Evolutionary conservation across 92 coral and sea anemone species (phyloP).

Genomic region (Bergia puertoricense): DNA sequence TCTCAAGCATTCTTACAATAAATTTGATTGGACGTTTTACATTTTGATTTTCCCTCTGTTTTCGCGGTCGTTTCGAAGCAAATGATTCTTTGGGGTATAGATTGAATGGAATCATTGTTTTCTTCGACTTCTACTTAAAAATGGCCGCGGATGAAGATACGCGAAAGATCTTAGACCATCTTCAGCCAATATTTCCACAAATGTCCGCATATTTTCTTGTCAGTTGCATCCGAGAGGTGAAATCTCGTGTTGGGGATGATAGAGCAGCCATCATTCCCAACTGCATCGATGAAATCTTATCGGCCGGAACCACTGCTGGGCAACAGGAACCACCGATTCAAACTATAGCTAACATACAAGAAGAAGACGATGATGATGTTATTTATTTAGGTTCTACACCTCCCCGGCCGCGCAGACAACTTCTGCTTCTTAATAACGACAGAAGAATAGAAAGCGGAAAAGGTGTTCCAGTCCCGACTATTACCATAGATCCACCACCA

Average conservation of each 20-base stretch:
- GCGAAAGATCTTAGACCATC: constrained; percentile 56
- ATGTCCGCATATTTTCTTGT: constrained; percentile 50
- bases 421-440: constrained; percentile 41
- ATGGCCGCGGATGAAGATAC: constrained; percentile 55
- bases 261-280: constrained; percentile 63
- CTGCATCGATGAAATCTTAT: constrained; percentile 58
- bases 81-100: constrained; percentile 1
- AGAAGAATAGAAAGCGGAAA: constrained; percentile 26
- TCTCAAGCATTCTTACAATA: background rate
- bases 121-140: background rate
- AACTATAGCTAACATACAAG: constrained; percentile 10
- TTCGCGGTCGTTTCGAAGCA: background rate
- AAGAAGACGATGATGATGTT: constrained; percentile 61
- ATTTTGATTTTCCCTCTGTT: background rate
- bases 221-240: constrained; percentile 64
- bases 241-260: constrained; percentile 64
- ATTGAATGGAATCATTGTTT: constrained; percentile 10
- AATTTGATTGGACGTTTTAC: constrained; percentile 51
- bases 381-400: constrained; percentile 46
- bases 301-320: constrained; percentile 42
- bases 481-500: background rate
- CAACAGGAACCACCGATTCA: constrained; percentile 1
- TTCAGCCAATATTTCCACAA: constrained; percentile 91
- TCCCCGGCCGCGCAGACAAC: background rate
- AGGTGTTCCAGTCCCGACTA: background rate